These are phyloP conservation scores for Oryzias dopingdopingensis DNA, from an alignment of 2,797 vertebrate genomes.

Conservation along the genomic window DNA sequence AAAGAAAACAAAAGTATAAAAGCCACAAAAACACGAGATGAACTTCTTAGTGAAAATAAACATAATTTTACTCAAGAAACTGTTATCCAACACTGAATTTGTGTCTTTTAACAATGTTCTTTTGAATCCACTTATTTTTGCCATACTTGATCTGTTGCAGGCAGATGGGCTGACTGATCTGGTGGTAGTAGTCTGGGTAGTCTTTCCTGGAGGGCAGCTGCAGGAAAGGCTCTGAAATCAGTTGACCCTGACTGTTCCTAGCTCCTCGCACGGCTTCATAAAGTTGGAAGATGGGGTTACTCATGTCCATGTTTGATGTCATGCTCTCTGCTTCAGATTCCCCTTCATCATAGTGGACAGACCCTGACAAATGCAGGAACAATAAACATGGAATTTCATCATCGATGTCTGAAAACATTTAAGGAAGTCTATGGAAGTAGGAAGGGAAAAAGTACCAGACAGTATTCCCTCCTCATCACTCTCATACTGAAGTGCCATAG, in stretches of 20 bases:
- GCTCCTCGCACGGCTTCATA: conserved; percentile 92
- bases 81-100: no score
- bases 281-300: conserved; percentile 94
- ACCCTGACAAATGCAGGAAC: conserved; percentile 68
- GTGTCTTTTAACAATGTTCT: no score
- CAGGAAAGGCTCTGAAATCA: conserved; percentile 95
- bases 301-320: conserved; percentile 92
- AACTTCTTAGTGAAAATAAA: not conserved
- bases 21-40: conserved; percentile 12
- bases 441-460: conserved; percentile 76
- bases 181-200: conserved; percentile 96
- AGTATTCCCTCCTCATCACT: conserved; percentile 96
- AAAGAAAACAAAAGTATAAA: conserved; percentile 40
- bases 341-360: conserved; percentile 92
- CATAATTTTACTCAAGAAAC: not conserved
- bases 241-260: conserved; percentile 94
- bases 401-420: not conserved
- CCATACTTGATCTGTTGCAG: conserved; percentile 94
- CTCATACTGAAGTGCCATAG: conserved; percentile 96
- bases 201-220: conserved; percentile 97
- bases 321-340: conserved; percentile 96
- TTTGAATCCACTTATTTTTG: not conserved
- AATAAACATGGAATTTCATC: not conserved
- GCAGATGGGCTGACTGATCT: conserved; percentile 92
- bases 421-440: not conserved